Evolutionary conservation across 2,797 vertebrate species (phyloP), one percentile per base, ranked within the genome.

Genomic region (Choloepus didactylus): DNA sequence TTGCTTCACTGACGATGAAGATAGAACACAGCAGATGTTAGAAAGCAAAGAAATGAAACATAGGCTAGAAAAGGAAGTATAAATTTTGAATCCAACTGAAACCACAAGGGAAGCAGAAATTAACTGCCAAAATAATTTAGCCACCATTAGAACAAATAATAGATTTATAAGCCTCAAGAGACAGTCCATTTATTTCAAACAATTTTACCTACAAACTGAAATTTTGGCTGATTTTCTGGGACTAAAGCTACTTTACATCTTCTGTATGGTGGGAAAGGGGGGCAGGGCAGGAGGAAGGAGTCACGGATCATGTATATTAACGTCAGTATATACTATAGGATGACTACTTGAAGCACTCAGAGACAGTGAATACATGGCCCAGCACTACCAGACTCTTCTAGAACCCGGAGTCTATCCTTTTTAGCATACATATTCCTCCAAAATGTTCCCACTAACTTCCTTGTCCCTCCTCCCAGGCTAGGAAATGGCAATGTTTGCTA

Each of bases 51-150:
- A 94, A 85, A 94, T 60, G 54, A 88, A 94, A 90, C 87, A 51
- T 3, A 96, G 49, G 69, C 62, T 87, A 90, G 64, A 82, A 79
- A 89, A 96, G 84, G 96, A 97, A 92, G 89, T 67, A 93, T 31
- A 93, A 76, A 75, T 82, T 96, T 70, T 96, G 44, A 96, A 90
- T 90, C 75, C 82, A 95, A 94, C 82, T 88, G 83, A 95, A 97
- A 96, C 93, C 95, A 95, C 95, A 97, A 96, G 86, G 82, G 88
- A 97, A 96, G 49, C 75, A 92, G 64, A 97, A 97, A 96, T 83
- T 91, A 96, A 95, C 91, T 84, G 92, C n/a, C 84, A 91, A 76
- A 94, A 80, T 93, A 93, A 96, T 72, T 83, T 69, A 92, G 31
- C 59, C 35, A 82, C 59, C 67, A 56, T 49, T 87, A 18, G 35